phyloP scores from a whole-genome alignment of 2,888 invertebrate species.

The Platycheirus rosarum region DNA sequence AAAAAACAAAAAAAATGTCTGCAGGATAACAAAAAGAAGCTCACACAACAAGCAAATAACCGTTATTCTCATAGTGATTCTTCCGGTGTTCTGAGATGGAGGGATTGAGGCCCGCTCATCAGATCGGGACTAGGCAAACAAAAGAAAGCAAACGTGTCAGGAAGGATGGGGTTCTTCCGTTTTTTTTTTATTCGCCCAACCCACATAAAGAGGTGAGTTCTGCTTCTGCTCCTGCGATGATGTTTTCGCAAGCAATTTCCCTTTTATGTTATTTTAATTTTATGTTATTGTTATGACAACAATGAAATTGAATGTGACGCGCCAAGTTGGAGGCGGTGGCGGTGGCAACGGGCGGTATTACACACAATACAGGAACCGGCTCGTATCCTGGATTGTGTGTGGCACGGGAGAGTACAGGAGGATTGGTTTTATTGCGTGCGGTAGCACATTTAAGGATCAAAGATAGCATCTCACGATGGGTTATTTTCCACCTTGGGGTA shows the following conservation, averaged over 20 bases:
- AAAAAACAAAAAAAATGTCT: conserved; percentile 4
- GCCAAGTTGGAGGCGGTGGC: conserved; percentile 30
- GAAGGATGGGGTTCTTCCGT: conserved; percentile 14
- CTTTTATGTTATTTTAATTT: conserved; percentile 83
- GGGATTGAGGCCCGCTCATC: conserved; percentile 40
- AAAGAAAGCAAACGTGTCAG: conserved; percentile 34
- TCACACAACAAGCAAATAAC: conserved; percentile 74
- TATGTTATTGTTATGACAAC: conserved; percentile 83
- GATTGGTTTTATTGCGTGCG: conserved; percentile 72
- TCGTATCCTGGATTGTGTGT: conserved; percentile 54
- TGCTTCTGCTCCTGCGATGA: conserved; percentile 56
- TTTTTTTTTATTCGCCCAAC: neutral
- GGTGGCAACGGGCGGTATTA: neutral
- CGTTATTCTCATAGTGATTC: conserved; percentile 73
- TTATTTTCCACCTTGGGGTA: conserved; percentile 73
- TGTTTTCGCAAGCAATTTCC: conserved; percentile 81
- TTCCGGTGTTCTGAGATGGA: conserved; percentile 47
- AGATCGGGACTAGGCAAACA: conserved; percentile 43
- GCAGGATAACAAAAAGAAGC: conserved; percentile 66
- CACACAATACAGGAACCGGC: conserved; percentile 58
- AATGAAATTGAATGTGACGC: conserved; percentile 83
- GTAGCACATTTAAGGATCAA: conserved; percentile 73
- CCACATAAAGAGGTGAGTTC: conserved; percentile 55
- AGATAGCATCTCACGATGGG: conserved; percentile 67
- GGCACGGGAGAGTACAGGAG: conserved; percentile 1